These are phyloP conservation scores for Dasyprocta punctata DNA, from an alignment of 2,113 vertebrate genomes.

Conservation along the genomic window DNA sequence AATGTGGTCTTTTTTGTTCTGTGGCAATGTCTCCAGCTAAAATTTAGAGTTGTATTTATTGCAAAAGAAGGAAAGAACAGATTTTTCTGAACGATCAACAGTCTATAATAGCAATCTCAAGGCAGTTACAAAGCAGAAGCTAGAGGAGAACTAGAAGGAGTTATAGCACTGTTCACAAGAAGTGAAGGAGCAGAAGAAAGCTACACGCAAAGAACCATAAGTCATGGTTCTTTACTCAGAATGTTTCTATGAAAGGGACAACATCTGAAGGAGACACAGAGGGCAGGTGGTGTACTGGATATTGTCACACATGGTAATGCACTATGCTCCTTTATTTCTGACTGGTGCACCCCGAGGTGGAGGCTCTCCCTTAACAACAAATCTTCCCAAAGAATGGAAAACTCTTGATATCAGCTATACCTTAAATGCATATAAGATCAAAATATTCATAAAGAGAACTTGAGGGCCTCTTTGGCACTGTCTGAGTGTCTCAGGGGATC, in stretches of 20 bases:
- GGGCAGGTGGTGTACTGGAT: too few relatives aligned
- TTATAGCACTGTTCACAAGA: not conserved
- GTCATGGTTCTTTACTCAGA: not conserved
- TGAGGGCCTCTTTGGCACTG: not conserved
- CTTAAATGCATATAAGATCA: not conserved
- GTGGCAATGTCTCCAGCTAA: not conserved
- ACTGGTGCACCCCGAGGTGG: not conserved
- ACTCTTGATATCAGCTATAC: not conserved
- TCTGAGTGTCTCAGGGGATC: not conserved
- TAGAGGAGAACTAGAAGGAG: not conserved
- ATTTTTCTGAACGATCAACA: not conserved
- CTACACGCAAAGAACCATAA: not conserved
- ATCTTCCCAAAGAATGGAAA: slow-evolving; percentile 9
- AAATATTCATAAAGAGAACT: not conserved
- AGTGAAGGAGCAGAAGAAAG: not conserved
- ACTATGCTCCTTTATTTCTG: not conserved
- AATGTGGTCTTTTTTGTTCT: not conserved
- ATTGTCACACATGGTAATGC: not conserved
- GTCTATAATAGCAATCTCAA: not conserved
- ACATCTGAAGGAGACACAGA: not conserved
- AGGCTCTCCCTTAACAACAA: not conserved
- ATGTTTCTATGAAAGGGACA: not conserved
- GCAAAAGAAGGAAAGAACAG: not conserved
- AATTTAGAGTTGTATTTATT: not conserved
- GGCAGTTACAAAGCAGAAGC: not conserved